Evolutionary conservation across 2,888 invertebrate genomes (phyloP).

Genomic region (Drosophila rellima): DNA sequence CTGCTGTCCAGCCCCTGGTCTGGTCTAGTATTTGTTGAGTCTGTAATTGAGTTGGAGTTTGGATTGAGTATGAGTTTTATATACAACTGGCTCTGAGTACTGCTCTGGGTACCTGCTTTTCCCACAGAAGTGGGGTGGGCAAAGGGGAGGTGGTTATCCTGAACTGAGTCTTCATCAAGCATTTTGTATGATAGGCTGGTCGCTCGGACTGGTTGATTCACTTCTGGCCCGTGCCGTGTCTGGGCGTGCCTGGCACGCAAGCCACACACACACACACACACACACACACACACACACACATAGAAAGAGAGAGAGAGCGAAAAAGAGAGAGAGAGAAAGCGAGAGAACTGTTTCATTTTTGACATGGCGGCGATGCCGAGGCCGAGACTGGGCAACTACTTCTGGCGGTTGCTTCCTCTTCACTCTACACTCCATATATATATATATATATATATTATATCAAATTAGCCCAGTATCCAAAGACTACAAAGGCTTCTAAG

Average conservation of each 20-base stretch:
- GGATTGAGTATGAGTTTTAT: background rate
- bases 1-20: constrained; percentile 17
- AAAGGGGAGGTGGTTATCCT: constrained; percentile 1
- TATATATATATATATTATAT: too few species aligned
- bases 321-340: constrained; percentile 2
- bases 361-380: constrained; percentile 66
- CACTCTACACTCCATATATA: constrained; percentile 14
- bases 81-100: background rate
- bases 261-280: constrained; percentile 36
- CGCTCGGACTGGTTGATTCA: constrained; percentile 59
- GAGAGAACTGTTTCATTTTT: constrained; percentile 51
- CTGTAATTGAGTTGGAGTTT: constrained; percentile 3
- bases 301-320: constrained; percentile 7
- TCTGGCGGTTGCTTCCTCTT: constrained; percentile 59
- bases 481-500: background rate
- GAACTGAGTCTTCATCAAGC: constrained; percentile 46
- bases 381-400: constrained; percentile 76
- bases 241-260: constrained; percentile 81
- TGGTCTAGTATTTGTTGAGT: constrained; percentile 5
- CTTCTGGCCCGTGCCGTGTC: constrained; percentile 59
- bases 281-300: constrained; percentile 9
- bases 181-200: constrained; percentile 69
- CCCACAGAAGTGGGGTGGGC: background rate
- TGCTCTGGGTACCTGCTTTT: background rate
- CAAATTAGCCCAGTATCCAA: constrained; percentile 1